Evolutionary conservation across 2,113 vertebrate species (phyloP).

Genomic region (Ibidorhyncha struthersii): DNA sequence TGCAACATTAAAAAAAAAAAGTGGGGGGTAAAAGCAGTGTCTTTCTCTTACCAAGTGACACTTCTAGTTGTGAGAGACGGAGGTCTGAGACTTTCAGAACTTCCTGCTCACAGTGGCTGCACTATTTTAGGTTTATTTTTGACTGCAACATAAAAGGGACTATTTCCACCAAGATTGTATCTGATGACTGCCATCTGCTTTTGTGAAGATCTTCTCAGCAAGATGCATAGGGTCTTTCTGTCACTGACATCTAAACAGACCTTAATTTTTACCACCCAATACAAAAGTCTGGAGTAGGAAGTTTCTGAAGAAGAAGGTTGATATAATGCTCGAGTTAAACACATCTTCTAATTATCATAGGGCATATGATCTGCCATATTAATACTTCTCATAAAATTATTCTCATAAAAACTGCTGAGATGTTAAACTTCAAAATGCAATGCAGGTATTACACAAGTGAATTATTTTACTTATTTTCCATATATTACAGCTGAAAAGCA

Average conservation of each 20-base stretch:
- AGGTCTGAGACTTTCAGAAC: not conserved
- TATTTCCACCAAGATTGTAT: not conserved
- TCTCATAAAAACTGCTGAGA: slow-evolving; percentile 33
- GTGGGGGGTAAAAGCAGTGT: accelerated
- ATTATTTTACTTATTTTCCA: slow-evolving; percentile 54
- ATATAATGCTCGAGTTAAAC: not conserved
- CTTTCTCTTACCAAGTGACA: not conserved
- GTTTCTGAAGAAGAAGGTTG: not conserved
- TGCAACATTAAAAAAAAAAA: not conserved
- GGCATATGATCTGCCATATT: not conserved
- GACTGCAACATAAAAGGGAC: not conserved
- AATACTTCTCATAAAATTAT: not conserved
- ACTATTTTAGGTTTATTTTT: not conserved
- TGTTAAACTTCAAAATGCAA: slow-evolving; percentile 9
- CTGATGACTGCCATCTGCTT: not conserved
- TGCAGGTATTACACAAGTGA: slow-evolving; percentile 36
- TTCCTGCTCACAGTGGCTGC: not conserved
- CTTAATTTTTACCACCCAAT: not conserved
- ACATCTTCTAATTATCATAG: not conserved
- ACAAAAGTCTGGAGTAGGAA: not conserved
- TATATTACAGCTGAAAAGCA: slow-evolving; percentile 42
- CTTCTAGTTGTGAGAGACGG: not conserved
- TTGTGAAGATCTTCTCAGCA: not conserved
- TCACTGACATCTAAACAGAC: not conserved
- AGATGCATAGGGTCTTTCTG: not conserved